A percentile compares a stretch with the other conserved stretches of the same genome.
These are phyloP conservation scores for Proterorhinus semilunaris DNA, from an alignment of 2,113 vertebrate genomes.

Conservation along the genomic window DNA sequence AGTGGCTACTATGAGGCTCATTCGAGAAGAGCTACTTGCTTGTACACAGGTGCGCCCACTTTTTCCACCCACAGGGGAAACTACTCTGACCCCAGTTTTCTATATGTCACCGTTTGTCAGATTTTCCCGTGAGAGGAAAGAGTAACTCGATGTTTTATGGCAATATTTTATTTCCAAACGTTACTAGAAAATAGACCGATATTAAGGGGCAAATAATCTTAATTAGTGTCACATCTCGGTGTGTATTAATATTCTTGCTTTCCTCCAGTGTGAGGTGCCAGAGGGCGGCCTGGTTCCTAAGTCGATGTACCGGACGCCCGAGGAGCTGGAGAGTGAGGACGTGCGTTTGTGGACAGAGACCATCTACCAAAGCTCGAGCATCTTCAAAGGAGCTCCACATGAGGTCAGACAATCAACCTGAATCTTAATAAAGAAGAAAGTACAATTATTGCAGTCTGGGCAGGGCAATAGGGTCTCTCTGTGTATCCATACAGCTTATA, in stretches of 20 bases:
- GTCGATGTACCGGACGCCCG: constrained; percentile 90
- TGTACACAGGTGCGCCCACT: too few relatives aligned
- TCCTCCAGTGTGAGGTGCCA: constrained; percentile 88
- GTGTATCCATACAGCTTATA: neutral
- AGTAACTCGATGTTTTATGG: too few relatives aligned
- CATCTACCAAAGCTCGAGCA: constrained; percentile 95
- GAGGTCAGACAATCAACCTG: constrained; percentile 78
- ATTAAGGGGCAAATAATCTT: neutral
- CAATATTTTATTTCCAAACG: neutral
- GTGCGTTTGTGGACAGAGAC: constrained; percentile 93
- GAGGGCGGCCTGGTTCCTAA: constrained; percentile 96
- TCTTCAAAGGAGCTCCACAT: constrained; percentile 82
- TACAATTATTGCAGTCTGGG: neutral
- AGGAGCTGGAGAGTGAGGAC: constrained; percentile 93
- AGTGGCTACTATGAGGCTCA: too few relatives aligned
- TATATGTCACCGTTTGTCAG: too few relatives aligned
- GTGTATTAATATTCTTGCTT: neutral
- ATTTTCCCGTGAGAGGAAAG: too few relatives aligned
- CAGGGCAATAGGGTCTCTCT: constrained; percentile 5
- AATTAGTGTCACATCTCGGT: neutral
- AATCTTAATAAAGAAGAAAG: neutral
- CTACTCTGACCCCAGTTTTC: too few relatives aligned
- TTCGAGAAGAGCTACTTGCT: too few relatives aligned
- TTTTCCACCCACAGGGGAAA: too few relatives aligned
- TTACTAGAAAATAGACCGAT: neutral